Conservation (phyloP, 2,113 vertebrate genomes). For the Callocephalon fimbriatum region DNA sequence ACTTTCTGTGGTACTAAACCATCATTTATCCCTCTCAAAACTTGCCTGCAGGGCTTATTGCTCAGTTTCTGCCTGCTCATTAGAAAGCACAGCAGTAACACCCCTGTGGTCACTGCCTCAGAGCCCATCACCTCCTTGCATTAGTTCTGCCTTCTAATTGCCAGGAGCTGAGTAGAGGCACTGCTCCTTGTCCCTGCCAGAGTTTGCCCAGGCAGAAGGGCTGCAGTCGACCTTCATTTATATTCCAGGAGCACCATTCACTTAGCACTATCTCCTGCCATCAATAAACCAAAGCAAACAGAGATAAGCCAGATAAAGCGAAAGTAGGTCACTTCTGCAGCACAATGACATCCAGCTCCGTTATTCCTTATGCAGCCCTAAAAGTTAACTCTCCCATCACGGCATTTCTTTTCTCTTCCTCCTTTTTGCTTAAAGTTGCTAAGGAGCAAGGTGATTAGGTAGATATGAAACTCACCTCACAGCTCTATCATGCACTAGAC, state of each 20-base stretch:
- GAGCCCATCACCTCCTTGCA: neutral
- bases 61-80: neutral
- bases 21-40: neutral
- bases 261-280: conserved; percentile 63
- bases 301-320: conserved; percentile 57
- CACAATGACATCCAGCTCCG: conserved; percentile 36
- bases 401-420: neutral
- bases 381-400: neutral
- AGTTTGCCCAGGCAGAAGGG: neutral
- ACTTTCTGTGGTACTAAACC: neutral
- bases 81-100: neutral
- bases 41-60: neutral
- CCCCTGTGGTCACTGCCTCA: neutral
- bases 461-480: neutral
- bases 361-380: neutral
- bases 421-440: neutral
- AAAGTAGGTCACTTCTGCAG: conserved; percentile 64
- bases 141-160: neutral
- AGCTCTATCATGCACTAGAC: neutral
- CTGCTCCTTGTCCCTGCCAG: neutral
- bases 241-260: conserved; percentile 60
- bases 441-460: neutral
- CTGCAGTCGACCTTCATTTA: conserved; percentile 9
- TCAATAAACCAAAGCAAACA: conserved; percentile 65
- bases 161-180: neutral